Evolutionary conservation across 2,888 invertebrate genomes (phyloP).

Genomic region (Synergus laeviventris): DNA sequence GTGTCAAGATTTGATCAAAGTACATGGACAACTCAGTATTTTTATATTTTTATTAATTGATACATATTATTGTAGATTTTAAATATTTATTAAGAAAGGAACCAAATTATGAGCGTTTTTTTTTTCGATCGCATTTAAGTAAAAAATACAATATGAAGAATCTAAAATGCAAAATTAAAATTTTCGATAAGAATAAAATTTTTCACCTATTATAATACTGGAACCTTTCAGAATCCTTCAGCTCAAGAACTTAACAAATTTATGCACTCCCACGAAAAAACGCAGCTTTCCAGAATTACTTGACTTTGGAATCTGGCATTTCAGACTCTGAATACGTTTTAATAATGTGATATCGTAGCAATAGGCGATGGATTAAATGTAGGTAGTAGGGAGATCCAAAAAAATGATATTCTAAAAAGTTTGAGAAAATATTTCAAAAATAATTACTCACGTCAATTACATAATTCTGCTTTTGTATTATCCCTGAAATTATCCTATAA

Average conservation of each 20-base stretch:
- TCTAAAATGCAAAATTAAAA: neutral
- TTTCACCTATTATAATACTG: neutral
- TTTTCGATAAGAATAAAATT: neutral
- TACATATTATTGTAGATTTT: neutral
- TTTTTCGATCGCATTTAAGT: neutral
- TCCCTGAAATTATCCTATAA: neutral
- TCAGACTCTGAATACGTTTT: slow-evolving; percentile 24
- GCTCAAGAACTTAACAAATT: neutral
- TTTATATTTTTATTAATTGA: neutral
- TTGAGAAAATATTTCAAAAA: slow-evolving; percentile 44
- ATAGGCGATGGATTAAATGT: slow-evolving; percentile 56
- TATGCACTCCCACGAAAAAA: neutral
- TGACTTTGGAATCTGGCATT: slow-evolving; percentile 13
- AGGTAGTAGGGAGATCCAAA: slow-evolving; percentile 41
- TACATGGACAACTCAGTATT: neutral
- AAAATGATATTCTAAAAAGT: slow-evolving; percentile 44
- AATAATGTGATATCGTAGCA: slow-evolving; percentile 63
- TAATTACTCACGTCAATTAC: neutral
- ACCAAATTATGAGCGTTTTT: neutral
- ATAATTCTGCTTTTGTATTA: neutral
- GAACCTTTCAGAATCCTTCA: neutral
- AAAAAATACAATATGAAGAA: neutral
- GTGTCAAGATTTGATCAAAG: slow-evolving; percentile 14
- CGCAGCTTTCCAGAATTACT: neutral
- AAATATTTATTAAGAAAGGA: neutral